Base-by-base conservation (phyloP, 2,888 invertebrate species). In the Oligia strigilis region DNA sequence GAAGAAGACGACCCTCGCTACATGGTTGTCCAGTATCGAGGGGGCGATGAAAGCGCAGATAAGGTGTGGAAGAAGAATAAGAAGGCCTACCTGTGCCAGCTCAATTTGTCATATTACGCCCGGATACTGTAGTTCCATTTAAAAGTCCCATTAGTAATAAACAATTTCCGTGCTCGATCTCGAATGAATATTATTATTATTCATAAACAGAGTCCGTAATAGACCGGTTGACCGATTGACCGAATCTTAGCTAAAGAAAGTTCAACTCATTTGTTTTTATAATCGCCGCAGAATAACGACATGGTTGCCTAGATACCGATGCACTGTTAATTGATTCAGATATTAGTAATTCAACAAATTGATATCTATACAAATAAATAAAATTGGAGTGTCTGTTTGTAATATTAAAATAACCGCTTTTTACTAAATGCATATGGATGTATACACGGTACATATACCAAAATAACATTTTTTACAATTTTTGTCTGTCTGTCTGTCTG, bases 201-300 rank as follows among this genome's bases (percentile, higher is more conserved):
- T 84, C 66, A 84, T 84, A 77, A 75, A 86, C 71, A 72, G 52
- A 60, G 74, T 74, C 73, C 13, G 74, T 80, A 87, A 83, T 81
- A 82, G 82, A 88, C 82, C 81, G 72, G 89, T 81, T 88, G 88
- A 88, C 89, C 89, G 81, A 87, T 85, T 89, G 82, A 88, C 86
- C 89, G 89, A 86, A 86, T 84, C 78, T 84, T 80, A 49, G 73
- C 66, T n/a, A 69, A 90, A 90, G 89, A 90, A 90, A 89, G 87
- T 82, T 71, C 77, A 76, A 78, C 81, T 77, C 83, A 87, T 86
- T 81, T 79, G 83, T 81, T 87, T 87, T 87, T 80, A 84, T 73
- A 76, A 82, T 80, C 72, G 36, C 55, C 52, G 73, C 75, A 65
- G 69, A 66, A 70, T 80, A 81, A 75, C 67, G 75, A 80, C 82